Evolutionary conservation across 2,888 invertebrate genomes (phyloP).

Genomic region (Apodemia duryi): DNA sequence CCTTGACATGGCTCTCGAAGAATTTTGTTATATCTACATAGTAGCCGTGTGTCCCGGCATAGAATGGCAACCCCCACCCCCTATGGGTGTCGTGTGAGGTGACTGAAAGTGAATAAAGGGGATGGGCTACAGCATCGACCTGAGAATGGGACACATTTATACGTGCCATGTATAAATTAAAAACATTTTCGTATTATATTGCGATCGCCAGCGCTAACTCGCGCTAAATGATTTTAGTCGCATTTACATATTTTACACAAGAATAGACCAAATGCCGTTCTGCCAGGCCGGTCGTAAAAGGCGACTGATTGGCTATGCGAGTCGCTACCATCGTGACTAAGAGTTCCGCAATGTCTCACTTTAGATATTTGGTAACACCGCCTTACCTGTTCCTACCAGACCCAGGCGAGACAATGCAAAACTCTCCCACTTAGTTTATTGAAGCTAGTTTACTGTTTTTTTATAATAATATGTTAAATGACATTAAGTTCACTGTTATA

Average conservation of each 20-base stretch:
- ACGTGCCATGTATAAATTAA: slow-evolving; percentile 7
- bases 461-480: no score
- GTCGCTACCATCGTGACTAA: no score
- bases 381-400: no score
- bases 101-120: slow-evolving; percentile 14
- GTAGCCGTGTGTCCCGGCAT: slow-evolving; percentile 14
- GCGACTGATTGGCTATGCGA: no score
- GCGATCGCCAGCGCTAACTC: neutral
- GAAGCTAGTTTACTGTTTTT: no score
- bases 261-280: no score
- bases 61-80: slow-evolving; percentile 11
- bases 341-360: no score
- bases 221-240: neutral
- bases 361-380: no score
- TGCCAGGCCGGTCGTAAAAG: no score
- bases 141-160: slow-evolving; percentile 12
- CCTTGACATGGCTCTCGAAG: slow-evolving; percentile 14
- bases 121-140: slow-evolving; percentile 7
- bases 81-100: slow-evolving; percentile 8
- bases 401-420: no score
- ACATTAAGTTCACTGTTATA: no score
- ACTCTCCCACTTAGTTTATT: no score
- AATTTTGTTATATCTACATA: slow-evolving; percentile 15
- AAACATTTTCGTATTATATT: slow-evolving; percentile 6
- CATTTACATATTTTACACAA: neutral